Evolutionary conservation across 2,113 vertebrate genomes (phyloP).

Genomic region (Panthera leo): DNA sequence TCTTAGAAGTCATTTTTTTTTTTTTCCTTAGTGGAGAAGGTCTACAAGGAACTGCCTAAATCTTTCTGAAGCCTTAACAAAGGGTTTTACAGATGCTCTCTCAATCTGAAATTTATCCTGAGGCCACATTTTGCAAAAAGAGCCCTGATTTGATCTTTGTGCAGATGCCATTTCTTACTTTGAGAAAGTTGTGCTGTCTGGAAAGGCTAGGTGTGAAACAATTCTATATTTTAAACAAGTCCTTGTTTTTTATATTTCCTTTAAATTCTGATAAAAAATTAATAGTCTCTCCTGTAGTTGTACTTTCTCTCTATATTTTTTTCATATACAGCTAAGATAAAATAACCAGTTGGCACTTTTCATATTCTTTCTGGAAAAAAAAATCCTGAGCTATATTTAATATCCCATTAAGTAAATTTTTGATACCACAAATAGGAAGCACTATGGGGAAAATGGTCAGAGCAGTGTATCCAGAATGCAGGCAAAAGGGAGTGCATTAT

Average conservation of each 20-base stretch:
- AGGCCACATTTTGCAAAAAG: constrained; percentile 33
- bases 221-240: constrained; percentile 20
- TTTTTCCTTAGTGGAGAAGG: background rate
- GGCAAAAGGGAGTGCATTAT: background rate
- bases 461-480: background rate
- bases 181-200: constrained; percentile 3
- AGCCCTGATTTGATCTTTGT: constrained; percentile 46
- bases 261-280: constrained; percentile 27
- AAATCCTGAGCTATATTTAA: background rate
- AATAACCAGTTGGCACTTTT: background rate
- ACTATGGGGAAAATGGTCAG: background rate
- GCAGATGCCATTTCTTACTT: background rate
- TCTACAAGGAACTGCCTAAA: constrained; percentile 1
- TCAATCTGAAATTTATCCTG: constrained; percentile 37
- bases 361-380: background rate
- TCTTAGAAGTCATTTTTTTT: constrained; percentile 12
- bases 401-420: background rate
- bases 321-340: constrained; percentile 1
- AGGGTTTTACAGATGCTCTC: constrained; percentile 9
- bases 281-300: background rate
- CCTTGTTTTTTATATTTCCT: background rate
- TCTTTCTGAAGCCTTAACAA: constrained; percentile 52
- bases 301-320: background rate
- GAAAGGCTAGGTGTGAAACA: background rate
- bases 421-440: background rate